Conservation (phyloP, 2,888 invertebrate genomes). For the Callimorpha dominula region DNA sequence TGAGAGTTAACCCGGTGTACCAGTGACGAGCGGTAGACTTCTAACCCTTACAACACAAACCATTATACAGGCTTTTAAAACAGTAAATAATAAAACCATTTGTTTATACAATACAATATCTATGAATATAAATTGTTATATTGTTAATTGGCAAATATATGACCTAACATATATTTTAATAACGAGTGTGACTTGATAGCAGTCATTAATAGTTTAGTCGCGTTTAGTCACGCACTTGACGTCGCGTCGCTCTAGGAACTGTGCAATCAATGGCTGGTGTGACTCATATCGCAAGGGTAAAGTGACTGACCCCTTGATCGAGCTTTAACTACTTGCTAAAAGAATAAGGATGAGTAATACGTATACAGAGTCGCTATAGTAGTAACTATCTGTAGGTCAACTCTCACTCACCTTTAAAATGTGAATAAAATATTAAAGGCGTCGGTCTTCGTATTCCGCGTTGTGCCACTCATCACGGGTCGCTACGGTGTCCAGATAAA, state of each 20-base stretch:
- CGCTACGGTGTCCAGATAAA: no score
- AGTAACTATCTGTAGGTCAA: no score
- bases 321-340: background rate
- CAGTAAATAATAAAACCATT: background rate
- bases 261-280: background rate
- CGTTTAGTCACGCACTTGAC: background rate
- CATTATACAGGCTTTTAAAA: background rate
- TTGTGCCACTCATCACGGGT: no score
- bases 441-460: no score
- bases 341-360: background rate
- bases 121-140: background rate
- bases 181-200: background rate
- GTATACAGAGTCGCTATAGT: background rate
- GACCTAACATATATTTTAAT: background rate
- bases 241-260: background rate
- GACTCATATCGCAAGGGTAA: background rate
- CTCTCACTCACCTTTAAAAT: no score
- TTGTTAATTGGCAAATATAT: background rate
- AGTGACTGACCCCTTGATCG: constrained; percentile 1
- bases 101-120: background rate
- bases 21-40: background rate
- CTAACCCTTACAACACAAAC: background rate
- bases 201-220: background rate
- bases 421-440: no score
- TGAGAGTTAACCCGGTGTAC: background rate